Conservation (phyloP, 53 echinoderm and acorn worm genomes). For the Crossaster papposus region DNA sequence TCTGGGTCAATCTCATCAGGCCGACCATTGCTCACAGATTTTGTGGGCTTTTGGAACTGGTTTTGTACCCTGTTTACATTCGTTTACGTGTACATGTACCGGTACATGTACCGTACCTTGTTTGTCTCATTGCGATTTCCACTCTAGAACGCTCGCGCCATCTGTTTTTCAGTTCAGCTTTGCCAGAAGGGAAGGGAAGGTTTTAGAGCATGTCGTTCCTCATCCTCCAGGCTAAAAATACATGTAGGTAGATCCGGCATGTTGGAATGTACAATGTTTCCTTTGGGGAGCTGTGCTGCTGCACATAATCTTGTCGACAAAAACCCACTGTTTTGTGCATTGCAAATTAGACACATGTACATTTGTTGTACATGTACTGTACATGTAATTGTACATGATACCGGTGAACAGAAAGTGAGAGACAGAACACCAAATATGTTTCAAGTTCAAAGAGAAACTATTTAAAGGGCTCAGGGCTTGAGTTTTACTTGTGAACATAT, state of each 20-base stretch:
- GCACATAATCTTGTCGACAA: not conserved
- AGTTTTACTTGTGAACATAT: not conserved
- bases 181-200: not conserved
- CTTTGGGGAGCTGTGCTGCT: not conserved
- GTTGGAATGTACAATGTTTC: not conserved
- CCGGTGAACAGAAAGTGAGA: not conserved
- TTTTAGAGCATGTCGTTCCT: not conserved
- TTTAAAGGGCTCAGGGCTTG: too few relatives aligned
- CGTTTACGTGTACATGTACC: too few relatives aligned
- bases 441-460: too few relatives aligned
- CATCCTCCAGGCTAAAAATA: not conserved
- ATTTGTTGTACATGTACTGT: not conserved
- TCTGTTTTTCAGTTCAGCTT: constrained; percentile 1
- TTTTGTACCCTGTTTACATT: not conserved
- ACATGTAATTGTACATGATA: too few relatives aligned
- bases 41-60: not conserved
- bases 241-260: not conserved
- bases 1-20: not conserved
- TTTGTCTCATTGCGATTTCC: not conserved
- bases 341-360: too few relatives aligned
- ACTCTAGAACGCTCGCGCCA: not conserved
- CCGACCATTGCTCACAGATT: not conserved
- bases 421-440: too few relatives aligned
- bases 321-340: too few relatives aligned
- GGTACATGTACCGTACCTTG: too few relatives aligned